These are phyloP conservation scores for Bufotes viridis DNA, from an alignment of 2,797 vertebrate species.

Conservation along the genomic window DNA sequence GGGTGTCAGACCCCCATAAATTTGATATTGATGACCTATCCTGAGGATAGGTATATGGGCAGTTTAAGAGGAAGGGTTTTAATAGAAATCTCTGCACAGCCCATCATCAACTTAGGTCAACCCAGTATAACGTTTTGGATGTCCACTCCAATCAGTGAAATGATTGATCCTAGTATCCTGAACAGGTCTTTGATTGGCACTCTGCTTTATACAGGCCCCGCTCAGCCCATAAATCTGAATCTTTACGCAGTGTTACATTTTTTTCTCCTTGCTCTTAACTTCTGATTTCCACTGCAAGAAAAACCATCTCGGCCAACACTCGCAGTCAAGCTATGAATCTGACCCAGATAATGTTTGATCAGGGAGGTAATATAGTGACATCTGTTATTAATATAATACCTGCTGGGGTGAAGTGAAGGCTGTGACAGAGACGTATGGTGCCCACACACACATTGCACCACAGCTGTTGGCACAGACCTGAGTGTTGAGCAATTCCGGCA, in stretches of 20 bases:
- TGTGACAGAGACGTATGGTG: slow-evolving; percentile 23
- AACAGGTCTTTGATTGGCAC: not conserved
- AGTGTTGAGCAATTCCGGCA: not conserved
- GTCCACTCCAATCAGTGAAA: not conserved
- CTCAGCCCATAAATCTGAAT: not conserved
- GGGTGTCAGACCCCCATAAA: no score
- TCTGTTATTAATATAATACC: slow-evolving; percentile 20
- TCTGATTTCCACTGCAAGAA: not conserved
- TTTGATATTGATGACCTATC: no score
- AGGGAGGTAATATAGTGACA: not conserved
- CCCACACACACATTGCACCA: slow-evolving; percentile 4
- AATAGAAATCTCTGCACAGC: not conserved
- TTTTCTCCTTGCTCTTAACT: no score
- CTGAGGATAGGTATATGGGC: no score
- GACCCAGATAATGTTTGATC: not conserved
- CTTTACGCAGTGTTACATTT: not conserved
- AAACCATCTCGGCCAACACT: not conserved
- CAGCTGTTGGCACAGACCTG: not conserved
- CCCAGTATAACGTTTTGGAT: not conserved
- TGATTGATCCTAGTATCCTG: not conserved
- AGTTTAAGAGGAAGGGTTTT: not conserved
- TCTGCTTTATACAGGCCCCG: not conserved
- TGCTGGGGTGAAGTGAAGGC: not conserved
- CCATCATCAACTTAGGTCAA: not conserved
- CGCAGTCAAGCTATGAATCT: not conserved